Percentiles rank a stretch among this genome's conserved stretches.
Evolutionary conservation across 1,140 invertebrate genomes (phyloP).

Genomic region (Callitettix versicolor): DNA sequence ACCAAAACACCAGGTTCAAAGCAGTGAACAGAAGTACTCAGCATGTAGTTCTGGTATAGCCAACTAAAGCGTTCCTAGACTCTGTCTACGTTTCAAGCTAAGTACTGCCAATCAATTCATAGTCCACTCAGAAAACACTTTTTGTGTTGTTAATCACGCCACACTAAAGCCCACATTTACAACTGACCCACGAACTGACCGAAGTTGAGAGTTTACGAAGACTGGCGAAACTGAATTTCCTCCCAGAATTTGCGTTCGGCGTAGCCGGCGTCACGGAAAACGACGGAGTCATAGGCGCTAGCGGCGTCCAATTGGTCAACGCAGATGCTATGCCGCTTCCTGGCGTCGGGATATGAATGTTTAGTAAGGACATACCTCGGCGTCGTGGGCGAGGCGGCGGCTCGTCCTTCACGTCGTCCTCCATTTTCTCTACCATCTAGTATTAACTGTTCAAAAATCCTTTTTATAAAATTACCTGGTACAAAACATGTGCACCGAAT

Average conservation of each 20-base stretch:
- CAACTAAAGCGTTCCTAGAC: no score
- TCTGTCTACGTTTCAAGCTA: no score
- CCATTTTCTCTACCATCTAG: no score
- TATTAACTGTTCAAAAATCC: no score
- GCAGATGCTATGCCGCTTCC: neutral
- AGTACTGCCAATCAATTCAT: no score
- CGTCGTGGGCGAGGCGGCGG: neutral
- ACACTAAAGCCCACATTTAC: neutral
- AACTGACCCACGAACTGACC: conserved; percentile 13
- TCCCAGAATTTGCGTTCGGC: neutral
- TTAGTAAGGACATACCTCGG: conserved; percentile 15
- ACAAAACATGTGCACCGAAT: no score
- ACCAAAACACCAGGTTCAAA: no score
- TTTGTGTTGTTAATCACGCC: neutral
- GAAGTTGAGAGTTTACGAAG: conserved; percentile 11
- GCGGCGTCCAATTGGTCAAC: neutral
- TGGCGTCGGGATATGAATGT: conserved; percentile 11
- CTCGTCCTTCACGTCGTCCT: neutral
- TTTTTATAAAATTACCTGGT: no score
- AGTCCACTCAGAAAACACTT: no score
- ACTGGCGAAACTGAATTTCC: conserved; percentile 23
- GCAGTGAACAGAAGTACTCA: no score
- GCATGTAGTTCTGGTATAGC: no score
- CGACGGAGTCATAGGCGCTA: conserved; percentile 1
- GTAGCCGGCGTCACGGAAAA: conserved; percentile 4